Evolutionary conservation across 64 coral and sea anemone genomes (phyloP), one percentile per base, ranked within the genome.

Genomic region (Exaiptasia diaphana): DNA sequence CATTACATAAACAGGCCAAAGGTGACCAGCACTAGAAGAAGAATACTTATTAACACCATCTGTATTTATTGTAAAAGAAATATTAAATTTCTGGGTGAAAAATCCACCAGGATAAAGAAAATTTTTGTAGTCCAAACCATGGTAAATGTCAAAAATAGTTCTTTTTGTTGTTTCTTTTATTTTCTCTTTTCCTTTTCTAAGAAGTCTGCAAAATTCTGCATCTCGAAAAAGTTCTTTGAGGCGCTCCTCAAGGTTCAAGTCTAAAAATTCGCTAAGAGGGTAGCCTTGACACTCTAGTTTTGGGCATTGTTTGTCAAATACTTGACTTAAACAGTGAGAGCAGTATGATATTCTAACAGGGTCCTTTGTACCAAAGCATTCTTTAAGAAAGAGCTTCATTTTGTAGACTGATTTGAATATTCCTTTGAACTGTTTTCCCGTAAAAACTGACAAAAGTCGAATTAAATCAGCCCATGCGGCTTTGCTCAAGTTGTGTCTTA

Each of bases 1-100:
- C 83, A 77, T 86, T 22, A 86, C 71, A 74, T 86, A 86, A 9
- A 86, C 82, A 23, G 82, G 71, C 80, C 80, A 83, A 23, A 83
- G 26, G 20, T 85, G 82, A 30, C 69, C 82, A 15, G 82, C 53
- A 46, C n/a, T 6, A 32, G 82, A 85, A 22, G 82, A 85, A 18
- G 70, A 85, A 64, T 64, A 67, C 56, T 76, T 76, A 42, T 86
- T 76, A 2, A 86, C 71, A 9, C 83, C 71, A 86, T 76, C 83
- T 50, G 83, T 86, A 34, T 76, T 86, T 36, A 86, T 63, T 10
- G 83, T 76, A 24, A 86, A 75, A 13, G 83, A 86, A 49, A 86
- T 67, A 34, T 86, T 86, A 23, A 64, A 76, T 32, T 15, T 36
- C 43, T 67, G 26, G 10, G 71, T 52, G 14, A 86, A 67, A 65